Evolutionary conservation across 53 echinoderm and acorn worm species (phyloP).

Genomic region (Apostichopus leukothele): DNA sequence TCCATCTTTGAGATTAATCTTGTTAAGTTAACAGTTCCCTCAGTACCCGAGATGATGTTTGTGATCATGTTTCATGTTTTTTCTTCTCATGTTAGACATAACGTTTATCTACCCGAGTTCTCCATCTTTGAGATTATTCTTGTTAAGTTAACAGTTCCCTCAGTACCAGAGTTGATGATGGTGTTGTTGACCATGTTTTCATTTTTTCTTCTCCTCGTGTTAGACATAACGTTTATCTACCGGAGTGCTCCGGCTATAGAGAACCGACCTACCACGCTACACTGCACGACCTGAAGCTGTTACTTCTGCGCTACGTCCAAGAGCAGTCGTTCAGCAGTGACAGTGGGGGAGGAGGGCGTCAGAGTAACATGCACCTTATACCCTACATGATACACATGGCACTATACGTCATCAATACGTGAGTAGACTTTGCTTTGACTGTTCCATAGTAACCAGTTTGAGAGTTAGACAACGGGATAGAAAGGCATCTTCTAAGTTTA

Average conservation of each 20-base stretch:
- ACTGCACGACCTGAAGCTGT: constrained; percentile 89
- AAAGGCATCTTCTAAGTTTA: too few relatives aligned
- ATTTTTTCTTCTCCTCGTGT: background rate
- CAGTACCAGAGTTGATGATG: too few relatives aligned
- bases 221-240: constrained; percentile 96
- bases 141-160: too few relatives aligned
- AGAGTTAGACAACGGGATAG: too few relatives aligned
- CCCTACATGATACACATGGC: constrained; percentile 98
- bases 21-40: too few relatives aligned
- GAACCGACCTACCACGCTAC: constrained; percentile 95
- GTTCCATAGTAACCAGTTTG: background rate
- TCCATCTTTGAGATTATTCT: too few relatives aligned
- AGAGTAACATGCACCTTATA: constrained; percentile 92
- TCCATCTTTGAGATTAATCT: too few relatives aligned
- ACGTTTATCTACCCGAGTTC: constrained; percentile 92
- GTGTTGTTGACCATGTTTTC: too few relatives aligned
- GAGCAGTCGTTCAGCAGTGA: constrained; percentile 95
- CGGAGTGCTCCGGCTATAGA: constrained; percentile 94
- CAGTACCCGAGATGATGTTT: too few relatives aligned
- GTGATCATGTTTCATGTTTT: background rate
- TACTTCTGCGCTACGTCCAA: constrained; percentile 72
- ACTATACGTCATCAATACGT: constrained; percentile 98
- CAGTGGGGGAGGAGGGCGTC: constrained; percentile 93
- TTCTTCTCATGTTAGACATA: constrained; percentile 63
- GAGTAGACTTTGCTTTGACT: constrained; percentile 39